Evolutionary conservation across 2,797 vertebrate species (phyloP).

Genomic region (Eurystomus glaucurus): DNA sequence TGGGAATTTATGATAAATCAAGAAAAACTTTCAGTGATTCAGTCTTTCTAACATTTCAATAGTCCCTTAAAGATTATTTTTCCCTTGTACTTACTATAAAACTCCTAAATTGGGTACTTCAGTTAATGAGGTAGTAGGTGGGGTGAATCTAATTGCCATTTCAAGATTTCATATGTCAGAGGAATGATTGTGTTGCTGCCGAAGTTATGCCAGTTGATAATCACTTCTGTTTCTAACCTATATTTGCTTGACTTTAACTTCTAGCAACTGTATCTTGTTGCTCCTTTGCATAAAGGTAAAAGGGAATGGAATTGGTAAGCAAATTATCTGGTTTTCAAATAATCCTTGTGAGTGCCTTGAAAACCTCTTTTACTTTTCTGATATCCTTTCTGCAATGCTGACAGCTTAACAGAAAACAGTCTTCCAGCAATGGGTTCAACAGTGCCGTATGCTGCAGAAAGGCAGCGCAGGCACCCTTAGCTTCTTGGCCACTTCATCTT

Average conservation of each 20-base stretch:
- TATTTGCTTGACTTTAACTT: not conserved
- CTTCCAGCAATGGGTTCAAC: not conserved
- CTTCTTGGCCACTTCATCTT: rapidly evolving
- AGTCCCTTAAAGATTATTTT: not conserved
- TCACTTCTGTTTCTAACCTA: not conserved
- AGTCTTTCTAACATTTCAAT: not conserved
- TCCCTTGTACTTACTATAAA: not conserved
- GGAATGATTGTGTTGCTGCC: not conserved
- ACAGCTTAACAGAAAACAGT: not conserved
- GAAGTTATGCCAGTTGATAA: not conserved
- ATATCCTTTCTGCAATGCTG: not conserved
- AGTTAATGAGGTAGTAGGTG: not conserved
- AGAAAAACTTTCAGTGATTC: not conserved
- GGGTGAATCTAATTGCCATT: not conserved
- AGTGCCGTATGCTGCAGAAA: not conserved
- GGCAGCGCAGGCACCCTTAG: rapidly evolving
- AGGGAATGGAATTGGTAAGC: rapidly evolving
- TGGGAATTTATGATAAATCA: not conserved
- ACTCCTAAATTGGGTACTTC: not conserved
- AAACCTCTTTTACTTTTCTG: not conserved
- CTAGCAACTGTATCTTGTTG: not conserved
- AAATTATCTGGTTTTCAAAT: not conserved
- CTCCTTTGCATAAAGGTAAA: not conserved
- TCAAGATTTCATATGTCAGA: not conserved
- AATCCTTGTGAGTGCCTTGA: not conserved